Evolutionary conservation across 2,888 invertebrate species (phyloP).

Genomic region (Dryadula phaetusa): DNA sequence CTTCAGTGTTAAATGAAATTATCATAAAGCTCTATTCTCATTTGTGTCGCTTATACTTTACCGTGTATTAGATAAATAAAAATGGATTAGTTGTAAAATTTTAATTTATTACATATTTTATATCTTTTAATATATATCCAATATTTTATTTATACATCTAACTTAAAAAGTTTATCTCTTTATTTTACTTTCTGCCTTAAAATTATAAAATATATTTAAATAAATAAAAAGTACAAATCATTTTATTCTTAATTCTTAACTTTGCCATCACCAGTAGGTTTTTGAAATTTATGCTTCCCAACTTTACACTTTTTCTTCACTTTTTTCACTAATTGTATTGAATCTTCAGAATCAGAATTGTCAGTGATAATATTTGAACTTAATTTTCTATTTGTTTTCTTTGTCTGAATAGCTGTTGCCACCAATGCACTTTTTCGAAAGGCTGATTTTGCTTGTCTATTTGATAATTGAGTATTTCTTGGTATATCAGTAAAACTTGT

Average conservation of each 20-base stretch:
- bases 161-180: neutral
- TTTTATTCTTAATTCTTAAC: slow-evolving; percentile 48
- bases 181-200: neutral
- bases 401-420: slow-evolving; percentile 81
- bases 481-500: slow-evolving; percentile 78
- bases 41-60: too few species aligned
- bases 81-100: neutral
- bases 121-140: neutral
- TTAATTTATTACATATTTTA: neutral
- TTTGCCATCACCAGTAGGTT: slow-evolving; percentile 64
- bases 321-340: slow-evolving; percentile 69
- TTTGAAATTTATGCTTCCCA: slow-evolving; percentile 62
- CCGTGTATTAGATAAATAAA: too few species aligned
- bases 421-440: slow-evolving; percentile 86
- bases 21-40: too few species aligned
- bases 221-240: neutral
- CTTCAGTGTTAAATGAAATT: too few species aligned
- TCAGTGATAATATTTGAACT: slow-evolving; percentile 60
- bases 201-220: neutral
- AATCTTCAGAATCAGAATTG: slow-evolving; percentile 77
- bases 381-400: slow-evolving; percentile 62
- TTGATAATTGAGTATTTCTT: slow-evolving; percentile 61
- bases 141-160: neutral
- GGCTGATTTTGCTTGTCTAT: slow-evolving; percentile 68
- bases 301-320: slow-evolving; percentile 76